Evolutionary conservation across 2,113 vertebrate genomes (phyloP).

Genomic region (Oreochromis tanganicae): DNA sequence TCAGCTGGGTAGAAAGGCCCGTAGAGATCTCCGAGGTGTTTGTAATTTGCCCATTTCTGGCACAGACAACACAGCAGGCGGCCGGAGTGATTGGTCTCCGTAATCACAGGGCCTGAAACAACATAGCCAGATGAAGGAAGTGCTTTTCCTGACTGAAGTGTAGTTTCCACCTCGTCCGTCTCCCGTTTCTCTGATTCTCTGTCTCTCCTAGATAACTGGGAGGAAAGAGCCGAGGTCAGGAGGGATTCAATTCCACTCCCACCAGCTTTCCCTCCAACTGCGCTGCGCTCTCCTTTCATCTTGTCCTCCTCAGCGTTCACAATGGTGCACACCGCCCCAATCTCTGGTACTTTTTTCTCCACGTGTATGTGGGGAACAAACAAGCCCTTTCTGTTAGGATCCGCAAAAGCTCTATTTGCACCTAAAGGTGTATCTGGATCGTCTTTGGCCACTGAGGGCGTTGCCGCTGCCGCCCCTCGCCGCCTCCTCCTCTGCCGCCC

Average conservation of each 20-base stretch:
- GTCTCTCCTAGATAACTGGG: slow-evolving; percentile 66
- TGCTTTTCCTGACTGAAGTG: slow-evolving; percentile 82
- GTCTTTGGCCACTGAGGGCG: slow-evolving; percentile 49
- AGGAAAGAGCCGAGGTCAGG: slow-evolving; percentile 51
- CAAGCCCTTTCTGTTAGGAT: slow-evolving; percentile 58
- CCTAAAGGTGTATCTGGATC: slow-evolving; percentile 49
- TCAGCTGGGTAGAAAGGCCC: slow-evolving; percentile 97
- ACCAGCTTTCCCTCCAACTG: slow-evolving; percentile 53
- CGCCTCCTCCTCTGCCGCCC: slow-evolving; percentile 65
- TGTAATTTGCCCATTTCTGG: slow-evolving; percentile 97
- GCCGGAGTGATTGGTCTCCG: slow-evolving; percentile 85
- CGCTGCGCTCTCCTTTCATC: slow-evolving; percentile 64
- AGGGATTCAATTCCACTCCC: slow-evolving; percentile 53
- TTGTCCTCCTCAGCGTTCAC: slow-evolving; percentile 93
- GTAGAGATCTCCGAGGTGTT: slow-evolving; percentile 95
- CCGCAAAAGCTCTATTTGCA: slow-evolving; percentile 30
- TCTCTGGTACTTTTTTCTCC: slow-evolving; percentile 88
- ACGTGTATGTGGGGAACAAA: slow-evolving; percentile 97
- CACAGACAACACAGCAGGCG: slow-evolving; percentile 94
- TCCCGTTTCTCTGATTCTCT: slow-evolving; percentile 65
- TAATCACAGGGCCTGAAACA: slow-evolving; percentile 87
- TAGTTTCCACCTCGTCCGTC: slow-evolving; percentile 61
- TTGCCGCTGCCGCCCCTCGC: slow-evolving; percentile 23
- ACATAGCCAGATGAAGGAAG: slow-evolving; percentile 88
- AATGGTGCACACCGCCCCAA: slow-evolving; percentile 90